Evolutionary conservation across 1,140 invertebrate species (phyloP).

Genomic region (Sesamia nonagrioides): DNA sequence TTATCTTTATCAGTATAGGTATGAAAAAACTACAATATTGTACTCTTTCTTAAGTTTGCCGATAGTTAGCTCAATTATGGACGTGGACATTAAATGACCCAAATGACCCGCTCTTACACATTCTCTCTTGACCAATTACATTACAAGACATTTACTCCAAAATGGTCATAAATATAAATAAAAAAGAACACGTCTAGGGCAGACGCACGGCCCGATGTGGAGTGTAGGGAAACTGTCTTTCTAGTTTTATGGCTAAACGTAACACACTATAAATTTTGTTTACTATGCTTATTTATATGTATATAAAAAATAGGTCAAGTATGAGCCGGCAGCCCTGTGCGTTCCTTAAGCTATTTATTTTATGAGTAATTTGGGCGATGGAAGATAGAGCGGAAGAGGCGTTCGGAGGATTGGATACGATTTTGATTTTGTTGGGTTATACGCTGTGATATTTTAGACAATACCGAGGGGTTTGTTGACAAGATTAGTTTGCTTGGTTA

Average conservation of each 20-base stretch:
- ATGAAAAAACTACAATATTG: too few relatives aligned
- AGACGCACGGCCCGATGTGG: neutral
- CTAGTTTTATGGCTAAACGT: conserved; percentile 39
- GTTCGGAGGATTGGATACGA: neutral
- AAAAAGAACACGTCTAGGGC: neutral
- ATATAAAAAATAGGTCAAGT: conserved; percentile 46
- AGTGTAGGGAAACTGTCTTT: conserved; percentile 12
- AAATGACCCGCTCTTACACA: too few relatives aligned
- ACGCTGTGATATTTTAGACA: neutral
- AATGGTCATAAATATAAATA: conserved; percentile 13
- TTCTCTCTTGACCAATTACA: neutral
- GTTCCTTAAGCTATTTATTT: conserved; percentile 15
- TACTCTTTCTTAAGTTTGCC: too few relatives aligned
- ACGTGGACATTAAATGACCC: too few relatives aligned
- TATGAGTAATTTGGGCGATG: neutral
- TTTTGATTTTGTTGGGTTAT: neutral
- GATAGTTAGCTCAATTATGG: too few relatives aligned
- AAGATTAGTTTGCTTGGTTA: too few relatives aligned
- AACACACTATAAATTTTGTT: conserved; percentile 38
- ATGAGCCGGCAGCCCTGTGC: neutral
- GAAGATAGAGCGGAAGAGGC: neutral
- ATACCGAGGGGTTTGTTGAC: too few relatives aligned
- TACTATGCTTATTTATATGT: conserved; percentile 48
- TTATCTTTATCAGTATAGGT: too few relatives aligned
- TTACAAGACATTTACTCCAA: neutral